Evolutionary conservation across 2,888 invertebrate genomes (phyloP), one percentile per base, ranked within the genome.

Genomic region (Nephrotoma guestfalica): DNA sequence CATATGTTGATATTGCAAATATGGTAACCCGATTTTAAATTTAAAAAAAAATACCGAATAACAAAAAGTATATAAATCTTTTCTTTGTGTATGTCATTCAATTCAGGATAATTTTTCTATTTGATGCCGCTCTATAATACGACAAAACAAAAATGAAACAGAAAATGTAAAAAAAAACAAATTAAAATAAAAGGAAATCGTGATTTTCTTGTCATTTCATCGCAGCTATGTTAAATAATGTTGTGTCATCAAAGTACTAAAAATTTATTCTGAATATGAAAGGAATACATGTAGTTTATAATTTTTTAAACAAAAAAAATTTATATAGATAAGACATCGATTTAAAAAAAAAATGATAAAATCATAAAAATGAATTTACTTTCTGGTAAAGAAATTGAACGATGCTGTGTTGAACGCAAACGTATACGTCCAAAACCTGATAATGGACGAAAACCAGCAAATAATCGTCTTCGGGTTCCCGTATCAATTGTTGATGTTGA

Each of bases 321-420:
- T 6, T 83, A 83, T 41, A 40, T 83, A 85, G 42, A 85, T 85
- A 85, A 88, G 87, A 87, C 88, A 89, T 87, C 86, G 86, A 88
- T 88, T 88, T 87, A 88, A 88, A 86, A 88, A 88, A 88, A 87
- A 88, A 89, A 89, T 89, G 89, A 45, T 57, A 40, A 86, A 87
- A 86, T 87, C 45, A 86, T 86, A 51, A 47, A 86, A 86, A 43
- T 43, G 18, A 85, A 91, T 89, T 91, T 96, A 96, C 96, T 96
- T 96, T 96, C 96, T 91, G 96, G 96, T 92, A 96, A 94, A 92
- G 96, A 96, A 94, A 96, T 95, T 93, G 96, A 96, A 91, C 96
- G 95, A 93, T 95, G 94, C 92, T 95, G 95, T 89, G 95, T 94
- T 89, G 95, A 94, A 90, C 94, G 93, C 90, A 94, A 94, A 90